Conservation (phyloP, 2,113 vertebrate genomes). For the Salvator merianae region DNA sequence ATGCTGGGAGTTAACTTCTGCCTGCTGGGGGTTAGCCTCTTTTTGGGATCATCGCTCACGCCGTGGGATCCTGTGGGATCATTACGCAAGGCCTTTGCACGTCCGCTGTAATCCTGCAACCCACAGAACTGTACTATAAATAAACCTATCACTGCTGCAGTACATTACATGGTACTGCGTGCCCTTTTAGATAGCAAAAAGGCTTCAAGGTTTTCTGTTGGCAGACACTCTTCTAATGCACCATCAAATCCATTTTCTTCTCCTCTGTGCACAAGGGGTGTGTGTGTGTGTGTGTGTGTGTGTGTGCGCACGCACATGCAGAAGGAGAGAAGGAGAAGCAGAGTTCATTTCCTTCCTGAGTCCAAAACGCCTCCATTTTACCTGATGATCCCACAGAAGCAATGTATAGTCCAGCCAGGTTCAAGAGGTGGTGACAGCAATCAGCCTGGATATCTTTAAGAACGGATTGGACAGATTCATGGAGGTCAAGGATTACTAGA, state of each 20-base stretch:
- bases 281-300: no score
- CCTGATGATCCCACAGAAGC: neutral
- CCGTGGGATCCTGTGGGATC: no score
- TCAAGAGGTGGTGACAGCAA: constrained; percentile 7
- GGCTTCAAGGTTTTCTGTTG: neutral
- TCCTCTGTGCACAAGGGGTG: neutral
- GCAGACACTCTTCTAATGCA: neutral
- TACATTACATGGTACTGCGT: neutral
- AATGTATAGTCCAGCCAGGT: neutral
- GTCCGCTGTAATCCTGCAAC: neutral
- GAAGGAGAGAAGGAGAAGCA: neutral
- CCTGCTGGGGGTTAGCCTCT: no score
- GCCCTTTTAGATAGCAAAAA: neutral
- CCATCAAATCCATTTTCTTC: neutral
- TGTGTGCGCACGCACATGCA: no score
- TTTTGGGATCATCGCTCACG: no score
- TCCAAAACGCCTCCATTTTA: neutral
- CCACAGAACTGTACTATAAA: neutral
- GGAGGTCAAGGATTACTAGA: no score
- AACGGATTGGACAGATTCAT: no score
- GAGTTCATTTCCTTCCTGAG: neutral
- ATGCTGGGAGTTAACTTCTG: no score
- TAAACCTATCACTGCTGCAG: neutral
- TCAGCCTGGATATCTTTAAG: no score
- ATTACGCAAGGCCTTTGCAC: neutral